These are phyloP conservation scores for Calidris pygmaea DNA, from an alignment of 2,113 vertebrate species.

Conservation along the genomic window DNA sequence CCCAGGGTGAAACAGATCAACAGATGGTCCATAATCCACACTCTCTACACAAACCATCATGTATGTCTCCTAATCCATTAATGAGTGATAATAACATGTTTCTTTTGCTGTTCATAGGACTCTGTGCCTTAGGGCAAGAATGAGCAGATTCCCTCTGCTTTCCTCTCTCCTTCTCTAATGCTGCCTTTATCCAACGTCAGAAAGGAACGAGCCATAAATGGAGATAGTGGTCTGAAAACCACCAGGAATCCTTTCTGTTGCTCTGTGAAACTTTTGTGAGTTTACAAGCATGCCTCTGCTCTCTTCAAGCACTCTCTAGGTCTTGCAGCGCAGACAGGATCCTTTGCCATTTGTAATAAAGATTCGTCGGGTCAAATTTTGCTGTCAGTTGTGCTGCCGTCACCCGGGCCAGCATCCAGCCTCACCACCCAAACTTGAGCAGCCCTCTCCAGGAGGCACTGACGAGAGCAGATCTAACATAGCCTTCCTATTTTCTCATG, in stretches of 20 bases:
- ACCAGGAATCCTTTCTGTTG: not conserved
- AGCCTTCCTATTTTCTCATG: not conserved
- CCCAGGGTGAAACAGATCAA: not conserved
- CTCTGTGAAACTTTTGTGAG: not conserved
- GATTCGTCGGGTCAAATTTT: not conserved
- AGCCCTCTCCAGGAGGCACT: not conserved
- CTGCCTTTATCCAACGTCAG: not conserved
- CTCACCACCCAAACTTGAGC: not conserved
- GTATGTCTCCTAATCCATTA: not conserved
- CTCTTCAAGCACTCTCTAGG: not conserved
- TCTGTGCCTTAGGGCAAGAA: not conserved
- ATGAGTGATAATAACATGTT: not conserved
- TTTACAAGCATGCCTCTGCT: not conserved
- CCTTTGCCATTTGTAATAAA: not conserved
- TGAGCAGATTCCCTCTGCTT: not conserved
- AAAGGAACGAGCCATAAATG: not conserved
- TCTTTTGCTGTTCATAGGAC: not conserved
- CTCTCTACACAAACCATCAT: not conserved
- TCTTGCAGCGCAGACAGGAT: not conserved
- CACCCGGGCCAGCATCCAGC: not conserved
- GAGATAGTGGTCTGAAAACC: not conserved
- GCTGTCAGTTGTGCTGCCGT: rapidly evolving
- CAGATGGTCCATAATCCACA: not conserved
- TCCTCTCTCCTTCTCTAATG: not conserved
- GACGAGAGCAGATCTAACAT: not conserved